Evolutionary conservation across 2,797 vertebrate genomes (phyloP), one percentile per base, ranked within the genome.

Genomic region (Hipposideros larvatus): DNA sequence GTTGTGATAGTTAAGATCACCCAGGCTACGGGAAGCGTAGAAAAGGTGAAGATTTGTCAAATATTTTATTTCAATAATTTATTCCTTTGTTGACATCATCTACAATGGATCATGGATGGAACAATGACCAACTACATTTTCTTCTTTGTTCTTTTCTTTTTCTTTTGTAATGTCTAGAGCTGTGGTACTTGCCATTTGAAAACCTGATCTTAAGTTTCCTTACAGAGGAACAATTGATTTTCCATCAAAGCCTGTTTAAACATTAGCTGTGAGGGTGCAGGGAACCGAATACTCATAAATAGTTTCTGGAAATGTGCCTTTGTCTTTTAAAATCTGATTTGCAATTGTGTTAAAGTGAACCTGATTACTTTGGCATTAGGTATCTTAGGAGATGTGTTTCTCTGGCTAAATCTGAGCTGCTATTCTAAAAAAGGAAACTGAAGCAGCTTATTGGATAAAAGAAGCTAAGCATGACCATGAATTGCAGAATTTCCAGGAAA

Each of bases 191-290:
- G 55, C 65, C 65, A 41, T 91, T 88, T 95, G 91, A 80, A 96
- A 89, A 86, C 46, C 41, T 85, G 70, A 63, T 82, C 59, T 92
- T 86, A 48, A 90, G 21, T 19, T 90, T 93, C 37, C 51, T 82
- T 61, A 34, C 37, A 95, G 16, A 24, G 19, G 74, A 95, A 78
- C 88, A 84, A 95, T 90, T 85, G 87, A 82, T 90, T 96, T 96
- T 86, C 46, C 51, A 77, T 53, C 51, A 87, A 79, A 82, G 18
- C 11, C 84, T 80, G 14, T 79, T 94, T 88, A 74, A 85, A 93
- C 55, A 28, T 71, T 85, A 83, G 46, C 80, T 90, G 13, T 68
- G 43, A 88, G 46, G 24, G 61, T n/a, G 13, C 15, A 46, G 59
- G 3, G 31, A 66, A 34, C 24, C 43, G 77, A 88, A 87, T 15